Conservation (phyloP, 2,888 invertebrate species). For the Drosophila lutescens region DNA sequence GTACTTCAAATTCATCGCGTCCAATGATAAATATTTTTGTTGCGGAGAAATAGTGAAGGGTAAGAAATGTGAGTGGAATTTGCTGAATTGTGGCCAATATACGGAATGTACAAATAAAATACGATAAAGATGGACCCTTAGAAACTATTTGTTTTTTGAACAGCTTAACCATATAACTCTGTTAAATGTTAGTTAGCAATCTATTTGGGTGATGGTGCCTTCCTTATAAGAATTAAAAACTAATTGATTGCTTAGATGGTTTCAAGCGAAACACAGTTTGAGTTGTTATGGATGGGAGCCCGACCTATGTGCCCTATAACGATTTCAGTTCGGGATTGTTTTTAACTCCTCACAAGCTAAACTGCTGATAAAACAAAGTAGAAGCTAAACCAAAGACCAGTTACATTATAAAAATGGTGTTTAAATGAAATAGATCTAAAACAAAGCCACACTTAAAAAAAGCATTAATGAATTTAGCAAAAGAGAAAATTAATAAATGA, state of each 20-base stretch:
- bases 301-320: constrained; percentile 12
- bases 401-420: constrained; percentile 17
- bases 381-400: constrained; percentile 37
- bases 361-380: constrained; percentile 46
- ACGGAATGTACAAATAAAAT: constrained; percentile 59
- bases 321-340: constrained; percentile 20
- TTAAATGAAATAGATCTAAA: constrained; percentile 21
- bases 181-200: constrained; percentile 28
- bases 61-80: constrained; percentile 17
- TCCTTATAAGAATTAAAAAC: constrained; percentile 43
- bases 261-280: constrained; percentile 43
- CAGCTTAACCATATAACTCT: constrained; percentile 11
- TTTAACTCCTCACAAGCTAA: constrained; percentile 49
- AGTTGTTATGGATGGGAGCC: constrained; percentile 7
- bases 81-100: constrained; percentile 57
- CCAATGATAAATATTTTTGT: constrained; percentile 35
- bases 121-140: constrained; percentile 21
- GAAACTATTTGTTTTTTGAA: constrained; percentile 32
- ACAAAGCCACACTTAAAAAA: constrained; percentile 15
- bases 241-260: constrained; percentile 56
- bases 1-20: constrained; percentile 33
- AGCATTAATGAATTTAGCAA: constrained; percentile 31
- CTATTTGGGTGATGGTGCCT: constrained; percentile 55
- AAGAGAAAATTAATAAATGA: neutral
- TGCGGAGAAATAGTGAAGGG: constrained; percentile 6